A percentile compares a stretch with the other conserved stretches of the same genome.
Conservation (phyloP, 2,888 invertebrate species). For the Brachypalpus laphriformis region DNA sequence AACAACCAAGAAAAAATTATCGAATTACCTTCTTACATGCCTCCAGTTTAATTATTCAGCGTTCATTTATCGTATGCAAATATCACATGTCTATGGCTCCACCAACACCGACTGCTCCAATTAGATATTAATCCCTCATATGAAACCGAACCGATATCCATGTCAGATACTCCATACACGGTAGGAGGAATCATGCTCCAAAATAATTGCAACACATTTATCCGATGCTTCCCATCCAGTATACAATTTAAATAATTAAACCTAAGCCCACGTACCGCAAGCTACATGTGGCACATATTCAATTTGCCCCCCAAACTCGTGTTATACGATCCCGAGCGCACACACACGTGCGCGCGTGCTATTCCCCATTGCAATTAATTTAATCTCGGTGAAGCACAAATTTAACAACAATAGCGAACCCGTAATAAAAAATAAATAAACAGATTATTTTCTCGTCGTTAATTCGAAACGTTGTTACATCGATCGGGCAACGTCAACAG, state of each 20-base stretch:
- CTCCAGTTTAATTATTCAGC: slow-evolving; percentile 16
- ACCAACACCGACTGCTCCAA: slow-evolving; percentile 29
- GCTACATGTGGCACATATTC: slow-evolving; percentile 26
- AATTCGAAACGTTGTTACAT: slow-evolving; percentile 67
- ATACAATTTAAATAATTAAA: slow-evolving; percentile 62
- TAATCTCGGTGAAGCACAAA: slow-evolving; percentile 50
- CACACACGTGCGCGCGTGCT: slow-evolving; percentile 48
- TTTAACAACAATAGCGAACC: slow-evolving; percentile 32
- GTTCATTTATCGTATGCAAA: slow-evolving; percentile 37
- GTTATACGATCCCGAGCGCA: slow-evolving; percentile 40
- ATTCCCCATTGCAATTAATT: slow-evolving; percentile 66
- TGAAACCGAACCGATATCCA: background rate
- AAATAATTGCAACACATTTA: slow-evolving; percentile 51
- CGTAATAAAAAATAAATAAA: slow-evolving; percentile 61
- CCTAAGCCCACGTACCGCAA: slow-evolving; percentile 10
- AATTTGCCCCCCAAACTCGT: slow-evolving; percentile 3
- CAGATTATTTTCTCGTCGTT: slow-evolving; percentile 73
- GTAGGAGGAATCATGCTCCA: slow-evolving; percentile 5
- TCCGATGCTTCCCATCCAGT: slow-evolving; percentile 37
- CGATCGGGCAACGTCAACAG: background rate
- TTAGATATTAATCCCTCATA: slow-evolving; percentile 25
- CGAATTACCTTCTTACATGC: slow-evolving; percentile 25
- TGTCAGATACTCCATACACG: background rate
- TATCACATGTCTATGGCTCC: slow-evolving; percentile 20
- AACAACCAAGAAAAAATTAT: slow-evolving; percentile 34